Conservation (phyloP, 2,888 invertebrate genomes). For the Cacoxenus indagator region DNA sequence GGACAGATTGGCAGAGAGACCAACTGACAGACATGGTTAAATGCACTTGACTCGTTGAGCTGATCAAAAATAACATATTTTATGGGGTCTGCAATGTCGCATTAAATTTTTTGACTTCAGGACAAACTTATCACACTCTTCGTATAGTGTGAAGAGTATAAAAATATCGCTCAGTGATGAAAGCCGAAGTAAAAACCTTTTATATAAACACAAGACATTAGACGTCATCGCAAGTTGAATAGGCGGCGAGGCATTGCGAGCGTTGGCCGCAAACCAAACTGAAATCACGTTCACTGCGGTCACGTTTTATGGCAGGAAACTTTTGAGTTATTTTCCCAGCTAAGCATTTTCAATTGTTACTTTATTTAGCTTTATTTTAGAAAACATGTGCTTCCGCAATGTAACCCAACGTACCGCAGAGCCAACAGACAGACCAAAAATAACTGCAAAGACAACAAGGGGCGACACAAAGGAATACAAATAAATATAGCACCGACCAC, state of each 20-base stretch:
- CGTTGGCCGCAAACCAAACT: slow-evolving; percentile 16
- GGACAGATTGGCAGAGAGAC: too few species aligned
- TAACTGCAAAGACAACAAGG: not conserved
- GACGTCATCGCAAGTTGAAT: not conserved
- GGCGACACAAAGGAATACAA: not conserved
- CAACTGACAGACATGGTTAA: too few species aligned
- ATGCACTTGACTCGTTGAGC: too few species aligned
- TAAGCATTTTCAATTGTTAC: slow-evolving; percentile 23
- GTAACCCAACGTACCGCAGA: too few species aligned
- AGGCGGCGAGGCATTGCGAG: not conserved
- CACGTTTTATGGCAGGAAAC: slow-evolving; percentile 43
- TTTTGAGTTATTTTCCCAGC: slow-evolving; percentile 36
- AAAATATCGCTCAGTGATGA: too few species aligned
- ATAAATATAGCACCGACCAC: not conserved
- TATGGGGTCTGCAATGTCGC: too few species aligned
- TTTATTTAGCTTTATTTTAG: slow-evolving; percentile 12
- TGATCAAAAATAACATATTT: too few species aligned
- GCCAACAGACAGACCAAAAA: not conserved
- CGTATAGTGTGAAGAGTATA: too few species aligned
- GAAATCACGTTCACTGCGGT: slow-evolving; percentile 46
- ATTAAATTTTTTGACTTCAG: too few species aligned
- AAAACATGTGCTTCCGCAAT: slow-evolving; percentile 43
- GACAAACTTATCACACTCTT: too few species aligned
- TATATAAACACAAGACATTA: not conserved
- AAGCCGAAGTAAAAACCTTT: not conserved